Evolutionary conservation across 1,140 invertebrate species (phyloP).

Genomic region (Tetragonula clypearis): DNA sequence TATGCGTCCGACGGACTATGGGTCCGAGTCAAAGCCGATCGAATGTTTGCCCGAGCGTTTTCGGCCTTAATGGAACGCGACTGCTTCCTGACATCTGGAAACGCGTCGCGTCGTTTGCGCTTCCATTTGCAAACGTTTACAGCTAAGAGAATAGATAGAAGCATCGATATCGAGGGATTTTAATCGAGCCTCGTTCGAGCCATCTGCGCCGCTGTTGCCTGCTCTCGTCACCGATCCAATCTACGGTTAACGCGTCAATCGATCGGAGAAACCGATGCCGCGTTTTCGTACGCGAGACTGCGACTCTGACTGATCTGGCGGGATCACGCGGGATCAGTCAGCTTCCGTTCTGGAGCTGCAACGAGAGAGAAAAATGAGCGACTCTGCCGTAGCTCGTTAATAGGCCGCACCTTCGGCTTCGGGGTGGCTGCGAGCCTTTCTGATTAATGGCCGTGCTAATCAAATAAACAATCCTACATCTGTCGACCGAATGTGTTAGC

Average conservation of each 20-base stretch:
- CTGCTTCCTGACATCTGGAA: constrained; percentile 8
- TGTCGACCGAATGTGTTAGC: constrained; percentile 73
- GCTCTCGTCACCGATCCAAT: not conserved
- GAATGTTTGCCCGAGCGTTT: constrained; percentile 1
- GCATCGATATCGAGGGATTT: not conserved
- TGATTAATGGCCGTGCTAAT: constrained; percentile 74
- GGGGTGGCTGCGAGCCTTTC: constrained; percentile 38
- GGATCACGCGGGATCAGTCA: not conserved
- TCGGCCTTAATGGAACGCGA: constrained; percentile 5
- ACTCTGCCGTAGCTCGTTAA: constrained; percentile 40
- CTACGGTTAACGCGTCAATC: not conserved
- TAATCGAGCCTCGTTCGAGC: not conserved
- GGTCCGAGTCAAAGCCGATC: constrained; percentile 3
- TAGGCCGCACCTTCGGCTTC: constrained; percentile 40
- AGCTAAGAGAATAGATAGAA: not conserved
- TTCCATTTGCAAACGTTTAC: not conserved
- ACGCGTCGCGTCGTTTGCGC: not conserved
- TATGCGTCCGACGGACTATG: not conserved
- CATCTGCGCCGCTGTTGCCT: not conserved
- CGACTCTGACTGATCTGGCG: not conserved
- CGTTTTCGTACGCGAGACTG: not conserved
- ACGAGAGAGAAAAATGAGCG: constrained; percentile 17
- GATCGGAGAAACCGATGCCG: not conserved
- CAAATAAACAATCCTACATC: constrained; percentile 76
- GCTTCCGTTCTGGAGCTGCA: not conserved